Conservation (phyloP, 2,113 vertebrate species). For the Antechinus flavipes region DNA sequence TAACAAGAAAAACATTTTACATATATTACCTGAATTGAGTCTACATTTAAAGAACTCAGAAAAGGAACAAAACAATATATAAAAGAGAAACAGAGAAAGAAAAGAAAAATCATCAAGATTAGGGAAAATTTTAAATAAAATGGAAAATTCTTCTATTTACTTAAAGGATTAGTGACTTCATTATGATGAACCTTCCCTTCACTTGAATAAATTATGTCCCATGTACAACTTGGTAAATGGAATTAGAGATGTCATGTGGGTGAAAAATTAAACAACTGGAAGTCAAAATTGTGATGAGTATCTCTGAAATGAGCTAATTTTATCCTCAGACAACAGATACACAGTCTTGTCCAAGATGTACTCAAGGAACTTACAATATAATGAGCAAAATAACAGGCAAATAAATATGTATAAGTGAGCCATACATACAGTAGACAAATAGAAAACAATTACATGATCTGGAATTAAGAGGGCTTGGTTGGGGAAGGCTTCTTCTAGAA, state of each 20-base stretch:
- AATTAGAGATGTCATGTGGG: background rate
- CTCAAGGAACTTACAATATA: background rate
- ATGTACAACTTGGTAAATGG: background rate
- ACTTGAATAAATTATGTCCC: background rate
- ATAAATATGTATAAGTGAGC: background rate
- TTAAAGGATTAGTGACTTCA: background rate
- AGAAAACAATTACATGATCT: background rate
- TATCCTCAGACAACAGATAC: background rate
- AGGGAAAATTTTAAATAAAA: background rate
- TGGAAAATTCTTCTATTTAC: background rate
- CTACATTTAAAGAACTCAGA: background rate
- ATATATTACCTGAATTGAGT: background rate
- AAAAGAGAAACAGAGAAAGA: background rate
- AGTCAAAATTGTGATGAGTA: background rate
- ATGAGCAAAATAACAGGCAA: background rate
- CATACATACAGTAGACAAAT: background rate
- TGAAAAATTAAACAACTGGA: background rate
- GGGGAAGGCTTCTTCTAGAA: background rate
- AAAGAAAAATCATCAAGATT: background rate
- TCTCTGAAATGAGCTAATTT: background rate
- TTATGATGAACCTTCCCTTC: background rate
- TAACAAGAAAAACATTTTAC: background rate
- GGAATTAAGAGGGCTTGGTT: background rate
- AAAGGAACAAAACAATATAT: background rate
- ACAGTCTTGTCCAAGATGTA: no score